These are phyloP conservation scores for Trichosurus vulpecula DNA, from an alignment of 2,797 vertebrate genomes.

Conservation along the genomic window DNA sequence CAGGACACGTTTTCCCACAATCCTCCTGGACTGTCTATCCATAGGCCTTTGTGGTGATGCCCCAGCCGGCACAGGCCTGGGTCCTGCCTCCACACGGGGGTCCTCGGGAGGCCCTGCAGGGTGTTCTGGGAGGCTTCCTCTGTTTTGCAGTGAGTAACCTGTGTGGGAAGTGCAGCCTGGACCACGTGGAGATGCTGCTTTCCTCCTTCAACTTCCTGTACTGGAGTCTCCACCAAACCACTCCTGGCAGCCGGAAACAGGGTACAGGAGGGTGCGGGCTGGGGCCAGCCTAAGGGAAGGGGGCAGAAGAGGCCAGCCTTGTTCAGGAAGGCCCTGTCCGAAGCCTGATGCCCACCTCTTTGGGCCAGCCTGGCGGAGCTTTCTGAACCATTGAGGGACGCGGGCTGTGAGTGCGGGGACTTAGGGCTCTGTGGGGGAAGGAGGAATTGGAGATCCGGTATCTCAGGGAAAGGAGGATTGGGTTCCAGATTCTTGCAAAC, in stretches of 20 bases:
- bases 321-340: neutral
- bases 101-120: neutral
- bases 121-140: neutral
- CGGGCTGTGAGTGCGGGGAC: neutral
- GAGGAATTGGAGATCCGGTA: neutral
- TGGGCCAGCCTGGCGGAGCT: neutral
- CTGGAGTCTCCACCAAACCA: slow-evolving; percentile 88
- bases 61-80: neutral
- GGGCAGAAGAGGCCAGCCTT: neutral
- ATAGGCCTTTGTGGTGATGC: neutral
- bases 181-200: slow-evolving; percentile 86
- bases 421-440: neutral
- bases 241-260: slow-evolving; percentile 84
- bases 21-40: neutral
- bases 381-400: neutral
- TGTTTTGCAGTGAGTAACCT: slow-evolving; percentile 91
- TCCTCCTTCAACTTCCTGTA: slow-evolving; percentile 94
- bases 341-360: slow-evolving; percentile 1
- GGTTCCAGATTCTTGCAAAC: neutral
- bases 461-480: neutral
- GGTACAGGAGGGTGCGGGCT: slow-evolving; percentile 78
- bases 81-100: neutral
- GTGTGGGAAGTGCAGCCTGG: slow-evolving; percentile 87
- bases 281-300: neutral
- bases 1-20: neutral